Conservation (phyloP, 2,797 vertebrate genomes). For the Gobio occitaniae region DNA sequence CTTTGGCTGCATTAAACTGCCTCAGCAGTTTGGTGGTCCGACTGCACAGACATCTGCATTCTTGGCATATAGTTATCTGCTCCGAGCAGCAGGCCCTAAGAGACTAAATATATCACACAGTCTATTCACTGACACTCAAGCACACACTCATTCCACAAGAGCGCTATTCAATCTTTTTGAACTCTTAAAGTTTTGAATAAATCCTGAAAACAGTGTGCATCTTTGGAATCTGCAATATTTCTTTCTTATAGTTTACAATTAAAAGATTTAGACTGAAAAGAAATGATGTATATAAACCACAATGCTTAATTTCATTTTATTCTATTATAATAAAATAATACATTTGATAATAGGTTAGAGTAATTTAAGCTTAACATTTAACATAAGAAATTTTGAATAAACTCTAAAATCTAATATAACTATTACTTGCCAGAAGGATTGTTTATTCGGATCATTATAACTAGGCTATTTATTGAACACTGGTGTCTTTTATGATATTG, state of each 20-base stretch:
- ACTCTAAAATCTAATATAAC: neutral
- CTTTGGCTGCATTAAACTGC: conserved; percentile 46
- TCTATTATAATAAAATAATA: neutral
- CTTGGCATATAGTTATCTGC: conserved; percentile 65
- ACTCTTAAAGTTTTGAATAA: conserved; percentile 36
- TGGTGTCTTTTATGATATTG: neutral
- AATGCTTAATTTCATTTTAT: neutral
- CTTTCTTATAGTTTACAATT: conserved; percentile 18
- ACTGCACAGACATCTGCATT: conserved; percentile 65
- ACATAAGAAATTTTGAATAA: neutral
- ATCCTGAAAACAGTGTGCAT: conserved; percentile 48
- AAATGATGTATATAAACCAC: neutral
- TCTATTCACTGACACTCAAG: conserved; percentile 53
- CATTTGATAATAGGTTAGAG: neutral
- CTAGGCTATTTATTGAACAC: neutral
- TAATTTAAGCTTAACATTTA: neutral
- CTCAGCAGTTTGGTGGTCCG: conserved; percentile 63
- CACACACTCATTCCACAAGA: conserved; percentile 46
- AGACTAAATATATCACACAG: conserved; percentile 61
- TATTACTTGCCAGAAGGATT: neutral
- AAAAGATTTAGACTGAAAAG: neutral
- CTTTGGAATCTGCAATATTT: conserved; percentile 54
- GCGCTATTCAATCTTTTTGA: conserved; percentile 36
- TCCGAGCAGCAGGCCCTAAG: conserved; percentile 62
- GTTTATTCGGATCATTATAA: conserved; percentile 19